A percentile compares a stretch with the other conserved stretches of the same genome.
Conservation (phyloP, 64 coral and sea anemone genomes). For the Anthopleura sola region DNA sequence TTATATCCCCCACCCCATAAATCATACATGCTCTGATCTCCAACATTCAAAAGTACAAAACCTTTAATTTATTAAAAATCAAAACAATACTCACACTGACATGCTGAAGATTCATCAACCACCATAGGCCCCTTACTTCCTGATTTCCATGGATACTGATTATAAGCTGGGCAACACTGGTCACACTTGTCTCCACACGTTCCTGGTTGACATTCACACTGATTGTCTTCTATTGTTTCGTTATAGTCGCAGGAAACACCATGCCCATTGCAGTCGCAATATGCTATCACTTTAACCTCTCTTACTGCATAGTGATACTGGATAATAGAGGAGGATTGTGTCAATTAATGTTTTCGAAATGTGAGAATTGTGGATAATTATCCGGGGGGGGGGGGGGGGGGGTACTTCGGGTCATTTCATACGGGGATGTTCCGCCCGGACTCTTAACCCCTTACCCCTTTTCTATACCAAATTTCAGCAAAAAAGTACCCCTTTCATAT, state of each 20-base stretch:
- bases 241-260: conserved; percentile 46
- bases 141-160: conserved; percentile 84
- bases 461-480: too few relatives aligned
- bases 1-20: too few relatives aligned
- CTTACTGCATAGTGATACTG: conserved; percentile 95
- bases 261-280: conserved; percentile 89
- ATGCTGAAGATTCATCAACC: conserved; percentile 65
- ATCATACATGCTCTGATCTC: too few relatives aligned
- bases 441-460: too few relatives aligned
- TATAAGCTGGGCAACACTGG: conserved; percentile 75
- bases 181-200: conserved; percentile 77
- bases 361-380: too few relatives aligned
- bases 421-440: too few relatives aligned
- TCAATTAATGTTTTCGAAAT: background rate
- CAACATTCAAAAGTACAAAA: background rate
- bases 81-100: conserved; percentile 73
- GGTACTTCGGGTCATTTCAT: too few relatives aligned
- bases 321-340: background rate
- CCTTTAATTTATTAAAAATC: too few relatives aligned
- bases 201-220: conserved; percentile 63
- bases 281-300: conserved; percentile 64
- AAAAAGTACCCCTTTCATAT: too few relatives aligned
- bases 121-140: conserved; percentile 73
- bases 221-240: conserved; percentile 28
- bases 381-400: too few relatives aligned